These are phyloP conservation scores for Lasaia peninsularis DNA, from an alignment of 1,140 invertebrate species.

Conservation along the genomic window DNA sequence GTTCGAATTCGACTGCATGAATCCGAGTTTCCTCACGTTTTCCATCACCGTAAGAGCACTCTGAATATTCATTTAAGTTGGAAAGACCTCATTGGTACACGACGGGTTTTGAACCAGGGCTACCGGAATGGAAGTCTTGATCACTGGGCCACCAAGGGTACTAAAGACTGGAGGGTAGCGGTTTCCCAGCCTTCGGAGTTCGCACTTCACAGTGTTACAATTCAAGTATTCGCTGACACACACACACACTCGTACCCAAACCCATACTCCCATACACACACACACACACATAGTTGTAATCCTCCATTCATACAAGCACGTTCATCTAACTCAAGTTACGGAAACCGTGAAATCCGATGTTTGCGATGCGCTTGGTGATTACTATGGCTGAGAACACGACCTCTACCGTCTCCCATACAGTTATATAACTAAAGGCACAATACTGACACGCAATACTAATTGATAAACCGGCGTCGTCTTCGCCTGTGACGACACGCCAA, in stretches of 20 bases:
- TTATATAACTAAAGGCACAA: conserved; percentile 59
- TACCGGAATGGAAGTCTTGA: no score
- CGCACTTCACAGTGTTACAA: conserved; percentile 28
- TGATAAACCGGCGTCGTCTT: conserved; percentile 25
- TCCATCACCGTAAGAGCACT: no score
- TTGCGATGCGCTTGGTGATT: conserved; percentile 47
- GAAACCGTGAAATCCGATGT: conserved; percentile 56
- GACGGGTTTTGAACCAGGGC: no score
- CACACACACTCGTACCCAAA: conserved; percentile 22
- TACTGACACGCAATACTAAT: conserved; percentile 60
- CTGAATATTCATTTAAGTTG: no score
- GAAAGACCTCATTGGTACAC: no score
- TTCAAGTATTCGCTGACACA: no score
- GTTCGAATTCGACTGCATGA: no score
- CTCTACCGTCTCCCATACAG: conserved; percentile 47
- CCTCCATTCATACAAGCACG: conserved; percentile 48
- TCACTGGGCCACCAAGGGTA: no score
- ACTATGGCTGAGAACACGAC: conserved; percentile 48
- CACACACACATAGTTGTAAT: conserved; percentile 22
- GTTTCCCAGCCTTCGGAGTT: conserved; percentile 36
- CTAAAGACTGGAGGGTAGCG: no score
- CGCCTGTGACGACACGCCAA: conserved; percentile 16
- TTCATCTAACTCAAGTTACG: conserved; percentile 50
- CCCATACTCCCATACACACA: conserved; percentile 16
- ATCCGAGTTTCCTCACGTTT: no score